These are phyloP conservation scores for Dipodomys spectabilis DNA, from an alignment of 2,113 vertebrate genomes.

Conservation along the genomic window DNA sequence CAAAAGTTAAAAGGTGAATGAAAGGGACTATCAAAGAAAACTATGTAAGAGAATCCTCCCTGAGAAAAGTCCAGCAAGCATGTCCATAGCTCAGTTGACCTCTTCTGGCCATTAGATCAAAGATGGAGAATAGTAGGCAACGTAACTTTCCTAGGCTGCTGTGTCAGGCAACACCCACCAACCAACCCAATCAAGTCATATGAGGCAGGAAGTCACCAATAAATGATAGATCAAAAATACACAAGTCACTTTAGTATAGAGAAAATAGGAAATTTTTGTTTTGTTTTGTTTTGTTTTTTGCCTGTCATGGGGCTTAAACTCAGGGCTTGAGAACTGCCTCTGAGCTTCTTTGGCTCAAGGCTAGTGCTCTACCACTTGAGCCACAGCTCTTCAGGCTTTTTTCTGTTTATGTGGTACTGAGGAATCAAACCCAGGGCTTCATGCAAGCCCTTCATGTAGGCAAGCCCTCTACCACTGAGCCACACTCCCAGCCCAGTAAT, in stretches of 20 bases:
- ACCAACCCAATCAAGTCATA: not conserved
- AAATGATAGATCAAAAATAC: not conserved
- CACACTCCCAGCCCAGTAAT: too few species aligned
- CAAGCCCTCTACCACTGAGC: too few species aligned
- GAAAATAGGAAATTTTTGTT: not conserved
- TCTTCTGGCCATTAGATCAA: not conserved
- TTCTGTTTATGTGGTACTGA: too few species aligned
- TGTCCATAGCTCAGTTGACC: not conserved
- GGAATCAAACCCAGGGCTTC: too few species aligned
- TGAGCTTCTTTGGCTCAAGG: too few species aligned
- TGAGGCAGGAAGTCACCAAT: not conserved
- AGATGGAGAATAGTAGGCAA: not conserved
- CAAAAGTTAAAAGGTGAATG: not conserved
- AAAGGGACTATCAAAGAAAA: not conserved
- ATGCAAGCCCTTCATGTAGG: too few species aligned
- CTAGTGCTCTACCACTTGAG: too few species aligned
- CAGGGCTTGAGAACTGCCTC: too few species aligned
- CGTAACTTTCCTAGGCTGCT: not conserved
- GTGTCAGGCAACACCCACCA: constrained; percentile 45
- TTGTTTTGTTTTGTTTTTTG: too few species aligned
- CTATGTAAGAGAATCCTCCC: not conserved
- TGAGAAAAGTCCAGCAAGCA: not conserved
- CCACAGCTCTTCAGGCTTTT: too few species aligned
- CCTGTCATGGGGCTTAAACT: too few species aligned
- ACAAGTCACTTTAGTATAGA: not conserved